Evolutionary conservation across 2,113 vertebrate genomes (phyloP), one percentile per base, ranked within the genome.

Genomic region (Notiomystis cincta): DNA sequence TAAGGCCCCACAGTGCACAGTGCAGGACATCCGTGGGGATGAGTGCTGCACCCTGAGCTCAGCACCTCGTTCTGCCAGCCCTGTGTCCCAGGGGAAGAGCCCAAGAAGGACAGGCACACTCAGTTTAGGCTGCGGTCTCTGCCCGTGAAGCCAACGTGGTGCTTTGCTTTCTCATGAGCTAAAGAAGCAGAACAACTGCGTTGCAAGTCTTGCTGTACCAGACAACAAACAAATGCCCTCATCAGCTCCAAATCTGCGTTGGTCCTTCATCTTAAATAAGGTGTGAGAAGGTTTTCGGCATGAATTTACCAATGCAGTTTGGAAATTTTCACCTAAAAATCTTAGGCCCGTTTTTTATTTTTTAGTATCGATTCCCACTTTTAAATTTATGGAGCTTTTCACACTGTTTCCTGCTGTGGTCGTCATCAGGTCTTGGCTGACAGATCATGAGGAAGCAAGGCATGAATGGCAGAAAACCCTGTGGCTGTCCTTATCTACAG

Each of bases 311-410:
- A 35, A 91, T 10, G 24, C 5, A 7, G 62, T 93, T 97, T 82
- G 67, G 82, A 97, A 96, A 95, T 77, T 85, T 86, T 87, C 45
- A 90, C 40, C 56, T 86, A 89, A 82, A 93, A 86, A 72, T 94
- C 71, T 91, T 89, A 31, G 56, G 45, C 56, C 44, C 6, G 5
- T 25, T 69, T 42, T 80, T 37, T n/a, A n/a, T n/a, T 79, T 93
- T 93, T 92, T 65, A 97, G 93, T 73, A 96, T 98, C 97, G 96
- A 98, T 98, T 98, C 94, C 64, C 12, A 21, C 95, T 98, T 98
- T 98, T 98, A 98, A 98, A 98, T 98, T 98, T 98, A 98, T 98
- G 97, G 98, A 97, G 95, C 94, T 96, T 98, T 98, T 98, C 87
- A 94, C 96, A 84, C 67, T 81, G 73, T 96, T 97, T 97, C 98